These are phyloP conservation scores for Tyrannus savana DNA, from an alignment of 2,113 vertebrate genomes.

Conservation along the genomic window DNA sequence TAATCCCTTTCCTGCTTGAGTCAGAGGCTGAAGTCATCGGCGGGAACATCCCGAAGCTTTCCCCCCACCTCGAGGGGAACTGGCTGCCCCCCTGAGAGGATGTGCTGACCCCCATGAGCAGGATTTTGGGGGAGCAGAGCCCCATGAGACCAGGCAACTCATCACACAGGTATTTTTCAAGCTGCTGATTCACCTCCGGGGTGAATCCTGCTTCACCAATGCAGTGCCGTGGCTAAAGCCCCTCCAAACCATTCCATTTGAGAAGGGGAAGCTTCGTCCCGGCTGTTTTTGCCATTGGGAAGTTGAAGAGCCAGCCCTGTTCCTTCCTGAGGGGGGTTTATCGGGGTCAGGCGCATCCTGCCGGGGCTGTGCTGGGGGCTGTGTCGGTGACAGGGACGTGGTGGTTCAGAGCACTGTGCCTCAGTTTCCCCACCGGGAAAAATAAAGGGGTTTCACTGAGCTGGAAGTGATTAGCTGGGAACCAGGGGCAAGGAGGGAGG, in stretches of 20 bases:
- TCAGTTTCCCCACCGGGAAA: background rate
- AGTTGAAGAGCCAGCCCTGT: conserved; percentile 20
- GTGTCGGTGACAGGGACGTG: accelerated
- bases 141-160: background rate
- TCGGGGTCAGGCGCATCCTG: background rate
- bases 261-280: background rate
- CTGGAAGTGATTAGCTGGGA: background rate
- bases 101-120: background rate
- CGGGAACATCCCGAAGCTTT: background rate
- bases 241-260: background rate
- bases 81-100: background rate
- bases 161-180: background rate
- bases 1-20: conserved; percentile 35
- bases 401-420: accelerated
- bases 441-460: background rate
- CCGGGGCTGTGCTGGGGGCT: background rate
- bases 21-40: conserved; percentile 37
- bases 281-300: conserved; percentile 27
- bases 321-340: conserved; percentile 20
- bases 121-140: background rate
- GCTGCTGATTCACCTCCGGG: background rate
- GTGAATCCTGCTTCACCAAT: background rate
- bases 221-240: background rate
- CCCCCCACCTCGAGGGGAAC: no score
- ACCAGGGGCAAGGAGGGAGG: background rate